Conservation (phyloP, 2,797 vertebrate species). For the Macrochelys suwanniensis region DNA sequence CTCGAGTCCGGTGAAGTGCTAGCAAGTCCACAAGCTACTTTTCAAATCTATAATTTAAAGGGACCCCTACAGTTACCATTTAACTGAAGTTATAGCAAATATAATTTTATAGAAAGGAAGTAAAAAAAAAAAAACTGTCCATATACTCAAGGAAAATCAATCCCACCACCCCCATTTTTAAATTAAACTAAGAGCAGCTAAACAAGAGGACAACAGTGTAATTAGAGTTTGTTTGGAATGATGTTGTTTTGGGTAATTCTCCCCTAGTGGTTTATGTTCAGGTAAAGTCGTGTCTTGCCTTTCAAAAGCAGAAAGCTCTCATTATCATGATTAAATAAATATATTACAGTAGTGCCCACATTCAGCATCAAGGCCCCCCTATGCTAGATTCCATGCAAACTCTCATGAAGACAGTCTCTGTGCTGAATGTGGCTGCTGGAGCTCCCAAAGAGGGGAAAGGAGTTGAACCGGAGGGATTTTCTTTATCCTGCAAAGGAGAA, state of each 20-base stretch:
- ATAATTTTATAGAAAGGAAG: too few relatives aligned
- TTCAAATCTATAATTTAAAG: not conserved
- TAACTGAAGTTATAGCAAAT: conserved; percentile 5
- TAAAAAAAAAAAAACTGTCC: not conserved
- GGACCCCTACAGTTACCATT: not conserved
- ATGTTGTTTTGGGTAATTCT: conserved; percentile 18
- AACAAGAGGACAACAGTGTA: not conserved
- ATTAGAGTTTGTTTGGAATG: not conserved
- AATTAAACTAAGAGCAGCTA: not conserved
- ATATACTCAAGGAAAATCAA: not conserved
- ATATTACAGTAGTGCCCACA: conserved; percentile 20
- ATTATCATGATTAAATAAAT: not conserved
- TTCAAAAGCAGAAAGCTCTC: not conserved
- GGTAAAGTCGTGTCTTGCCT: not conserved
- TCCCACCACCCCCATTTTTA: not conserved
- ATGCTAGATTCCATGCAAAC: conserved; percentile 27
- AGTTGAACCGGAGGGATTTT: conserved; percentile 22
- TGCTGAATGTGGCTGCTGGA: conserved; percentile 17
- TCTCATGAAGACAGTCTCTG: not conserved
- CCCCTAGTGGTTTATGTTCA: not conserved
- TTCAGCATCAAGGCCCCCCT: not conserved
- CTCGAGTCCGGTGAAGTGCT: not conserved
- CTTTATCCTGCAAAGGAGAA: conserved; percentile 14
- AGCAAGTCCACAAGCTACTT: not conserved
- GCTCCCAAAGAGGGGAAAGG: not conserved